phyloP scores from a whole-genome alignment of 2,113 vertebrate species.

The Asarcornis scutulata region DNA sequence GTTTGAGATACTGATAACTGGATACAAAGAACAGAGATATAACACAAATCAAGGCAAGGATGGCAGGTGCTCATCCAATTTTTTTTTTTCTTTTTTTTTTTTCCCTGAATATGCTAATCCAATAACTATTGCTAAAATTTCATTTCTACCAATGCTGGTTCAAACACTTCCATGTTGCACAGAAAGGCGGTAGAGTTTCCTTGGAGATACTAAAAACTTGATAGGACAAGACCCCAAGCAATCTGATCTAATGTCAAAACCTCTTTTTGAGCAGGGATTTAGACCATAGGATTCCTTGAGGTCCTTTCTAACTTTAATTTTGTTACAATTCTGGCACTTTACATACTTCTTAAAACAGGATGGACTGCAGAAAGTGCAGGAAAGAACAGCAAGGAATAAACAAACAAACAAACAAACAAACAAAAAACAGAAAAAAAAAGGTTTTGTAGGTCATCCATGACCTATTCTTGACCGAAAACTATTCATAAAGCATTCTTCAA shows the following conservation, averaged over 20 bases:
- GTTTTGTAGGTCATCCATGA: background rate
- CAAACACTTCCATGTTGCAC: background rate
- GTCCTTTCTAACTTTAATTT: background rate
- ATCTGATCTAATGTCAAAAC: background rate
- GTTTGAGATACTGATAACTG: background rate
- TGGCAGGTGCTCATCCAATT: background rate
- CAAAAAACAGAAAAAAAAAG: background rate
- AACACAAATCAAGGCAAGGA: background rate
- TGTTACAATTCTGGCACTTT: background rate
- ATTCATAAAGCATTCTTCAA: background rate
- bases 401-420: background rate
- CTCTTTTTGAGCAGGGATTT: background rate
- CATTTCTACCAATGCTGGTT: background rate
- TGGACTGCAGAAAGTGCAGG: background rate
- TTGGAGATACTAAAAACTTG: background rate
- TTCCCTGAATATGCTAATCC: background rate
- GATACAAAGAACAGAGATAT: background rate
- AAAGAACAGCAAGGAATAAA: background rate
- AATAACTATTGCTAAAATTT: background rate
- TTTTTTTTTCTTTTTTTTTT: background rate
- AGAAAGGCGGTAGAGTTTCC: background rate
- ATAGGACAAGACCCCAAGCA: background rate
- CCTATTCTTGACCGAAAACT: background rate
- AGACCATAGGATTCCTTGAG: background rate
- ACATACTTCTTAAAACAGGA: background rate